phyloP scores from a whole-genome alignment of 2,113 vertebrate species.

The Vidua macroura region DNA sequence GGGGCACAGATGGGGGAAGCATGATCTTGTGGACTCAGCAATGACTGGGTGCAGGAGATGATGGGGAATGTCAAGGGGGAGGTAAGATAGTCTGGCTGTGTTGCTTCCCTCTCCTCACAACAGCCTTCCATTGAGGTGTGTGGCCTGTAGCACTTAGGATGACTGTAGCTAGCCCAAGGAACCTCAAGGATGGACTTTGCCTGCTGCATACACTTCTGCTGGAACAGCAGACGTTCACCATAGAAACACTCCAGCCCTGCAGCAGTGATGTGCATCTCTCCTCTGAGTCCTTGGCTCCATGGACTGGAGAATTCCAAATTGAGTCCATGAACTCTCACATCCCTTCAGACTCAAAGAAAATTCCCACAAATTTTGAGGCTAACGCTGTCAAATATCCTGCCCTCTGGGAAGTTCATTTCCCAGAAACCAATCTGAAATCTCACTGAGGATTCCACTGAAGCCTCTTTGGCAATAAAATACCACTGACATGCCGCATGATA shows the following conservation, averaged over 20 bases:
- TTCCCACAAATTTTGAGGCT: neutral
- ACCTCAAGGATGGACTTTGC: neutral
- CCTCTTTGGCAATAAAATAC: neutral
- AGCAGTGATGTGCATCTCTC: neutral
- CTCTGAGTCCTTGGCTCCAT: neutral
- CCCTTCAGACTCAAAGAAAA: neutral
- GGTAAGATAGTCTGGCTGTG: accelerated
- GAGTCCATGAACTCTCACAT: neutral
- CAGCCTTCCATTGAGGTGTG: neutral
- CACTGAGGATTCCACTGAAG: neutral
- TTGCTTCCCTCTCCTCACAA: neutral
- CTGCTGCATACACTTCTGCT: neutral
- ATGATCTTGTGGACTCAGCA: accelerated
- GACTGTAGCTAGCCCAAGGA: neutral
- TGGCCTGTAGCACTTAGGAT: neutral
- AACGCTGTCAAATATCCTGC: neutral
- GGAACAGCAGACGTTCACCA: neutral
- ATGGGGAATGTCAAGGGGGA: neutral
- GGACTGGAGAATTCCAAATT: neutral
- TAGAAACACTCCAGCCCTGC: neutral
- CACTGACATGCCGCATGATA: neutral
- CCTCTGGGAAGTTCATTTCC: neutral
- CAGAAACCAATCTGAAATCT: neutral
- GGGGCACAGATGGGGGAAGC: neutral
- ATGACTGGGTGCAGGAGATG: neutral